Base-by-base conservation (phyloP, 2,797 vertebrate species). In the Silurus aristotelis region DNA sequence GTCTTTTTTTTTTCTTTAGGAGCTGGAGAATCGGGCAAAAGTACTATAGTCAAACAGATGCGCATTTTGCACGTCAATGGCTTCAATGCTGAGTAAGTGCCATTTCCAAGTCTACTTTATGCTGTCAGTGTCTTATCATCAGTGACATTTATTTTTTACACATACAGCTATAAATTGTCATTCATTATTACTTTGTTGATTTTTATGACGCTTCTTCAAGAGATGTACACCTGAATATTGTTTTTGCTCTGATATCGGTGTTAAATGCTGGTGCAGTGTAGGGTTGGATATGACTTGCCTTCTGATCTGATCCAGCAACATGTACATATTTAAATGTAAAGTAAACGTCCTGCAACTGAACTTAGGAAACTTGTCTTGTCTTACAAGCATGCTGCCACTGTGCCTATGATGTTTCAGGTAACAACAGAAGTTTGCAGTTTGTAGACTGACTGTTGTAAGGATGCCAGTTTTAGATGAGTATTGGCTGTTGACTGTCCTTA, bases 31-130 rank as follows among this genome's bases (percentile, higher is more conserved):
- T 99, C 98, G 22, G 98, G 98, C 92, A 99, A 99, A 92, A 99
- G 98, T 95, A 99, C 98, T 93, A 99, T 99, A 95, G 98, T 99
- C 92, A 99, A 99, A 93, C 98, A 99, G 92, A 99, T 99, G 98
- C 95, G 97, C 93, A 99, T 99, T 95, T 93, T 99, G 92, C 98
- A 99, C 89, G 98, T 99, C 87, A 98, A 99, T 91, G 98, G 98
- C 94, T 99, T 99, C 96, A 99, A 99, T 90, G 96, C 98, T 94
- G 98, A 99, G 98, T 99, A 97, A 99, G 98, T 98, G 88, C 17
- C 25, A 25, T 46, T 84, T 78, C 15, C 58, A 75, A 27, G 52
- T 75, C 72, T 56, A 27, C n/a, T 19, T 56, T 82, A 56, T 52
- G 25, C 52, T 9, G n/a, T 75, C 72, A 25, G 25, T 75, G 72